A percentile compares a stretch with the other conserved stretches of the same genome.
Conservation (phyloP, 2,888 invertebrate species). For the Dorcus parallelipipedus region DNA sequence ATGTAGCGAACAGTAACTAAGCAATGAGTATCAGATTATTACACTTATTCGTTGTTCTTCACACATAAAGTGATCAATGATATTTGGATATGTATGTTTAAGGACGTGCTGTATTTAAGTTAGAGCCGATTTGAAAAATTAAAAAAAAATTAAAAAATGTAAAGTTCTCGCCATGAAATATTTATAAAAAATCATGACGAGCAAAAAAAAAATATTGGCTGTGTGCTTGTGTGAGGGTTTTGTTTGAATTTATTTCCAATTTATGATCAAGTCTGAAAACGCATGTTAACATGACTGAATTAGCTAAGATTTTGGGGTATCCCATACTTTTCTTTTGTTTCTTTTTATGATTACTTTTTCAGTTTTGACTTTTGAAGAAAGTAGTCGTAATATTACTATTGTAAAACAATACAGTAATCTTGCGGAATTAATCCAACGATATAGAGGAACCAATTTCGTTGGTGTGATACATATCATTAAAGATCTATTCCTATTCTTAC, state of each 20-base stretch:
- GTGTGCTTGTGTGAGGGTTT: slow-evolving; percentile 7
- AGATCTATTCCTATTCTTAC: no score
- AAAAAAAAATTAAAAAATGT: slow-evolving; percentile 19
- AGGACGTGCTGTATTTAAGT: background rate
- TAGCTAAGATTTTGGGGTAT: no score
- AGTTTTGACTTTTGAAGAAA: no score
- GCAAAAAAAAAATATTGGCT: slow-evolving; percentile 32
- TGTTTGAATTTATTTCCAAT: background rate
- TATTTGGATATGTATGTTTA: slow-evolving; percentile 9
- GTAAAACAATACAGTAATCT: no score
- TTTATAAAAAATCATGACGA: slow-evolving; percentile 35
- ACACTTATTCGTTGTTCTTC: slow-evolving; percentile 4
- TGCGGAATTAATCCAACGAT: no score
- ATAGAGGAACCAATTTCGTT: no score
- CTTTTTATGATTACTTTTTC: no score
- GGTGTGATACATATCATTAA: no score
- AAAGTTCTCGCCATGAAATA: slow-evolving; percentile 25
- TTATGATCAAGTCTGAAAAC: background rate
- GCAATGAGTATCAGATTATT: slow-evolving; percentile 2
- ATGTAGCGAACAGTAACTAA: no score
- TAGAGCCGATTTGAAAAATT: background rate
- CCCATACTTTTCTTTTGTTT: no score
- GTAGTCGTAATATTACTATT: no score
- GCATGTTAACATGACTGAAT: background rate
- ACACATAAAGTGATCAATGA: slow-evolving; percentile 11